Evolutionary conservation across 1,140 invertebrate genomes (phyloP).

Genomic region (Macrosteles quadrilineatus): DNA sequence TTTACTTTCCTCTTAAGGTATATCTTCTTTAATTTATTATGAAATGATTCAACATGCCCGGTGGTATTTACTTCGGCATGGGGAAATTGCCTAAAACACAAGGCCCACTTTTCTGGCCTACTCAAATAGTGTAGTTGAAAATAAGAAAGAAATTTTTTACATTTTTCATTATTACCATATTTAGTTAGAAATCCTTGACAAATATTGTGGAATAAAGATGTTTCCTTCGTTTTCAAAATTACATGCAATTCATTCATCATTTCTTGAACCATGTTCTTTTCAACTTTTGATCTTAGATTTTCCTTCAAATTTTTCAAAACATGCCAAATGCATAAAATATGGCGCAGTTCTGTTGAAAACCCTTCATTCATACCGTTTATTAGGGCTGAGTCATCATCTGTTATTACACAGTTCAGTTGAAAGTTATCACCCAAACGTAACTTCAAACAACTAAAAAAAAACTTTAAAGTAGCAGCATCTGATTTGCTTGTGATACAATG

Average conservation of each 20-base stretch:
- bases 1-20: neutral
- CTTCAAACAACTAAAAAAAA: neutral
- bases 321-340: slow-evolving; percentile 29
- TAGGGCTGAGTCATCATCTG: slow-evolving; percentile 26
- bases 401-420: slow-evolving; percentile 7
- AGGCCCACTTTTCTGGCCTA: neutral
- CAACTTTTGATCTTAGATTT: slow-evolving; percentile 24
- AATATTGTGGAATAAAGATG: neutral
- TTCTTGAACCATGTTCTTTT: neutral
- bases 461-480: neutral
- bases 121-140: neutral
- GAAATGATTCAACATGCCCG: neutral
- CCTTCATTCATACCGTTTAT: slow-evolving; percentile 27
- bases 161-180: neutral
- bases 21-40: too few species aligned
- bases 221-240: neutral
- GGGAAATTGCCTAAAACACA: neutral
- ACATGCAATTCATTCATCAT: neutral
- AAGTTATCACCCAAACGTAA: neutral
- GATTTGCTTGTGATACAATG: neutral
- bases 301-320: slow-evolving; percentile 22
- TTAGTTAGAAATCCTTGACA: neutral
- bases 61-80: neutral
- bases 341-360: slow-evolving; percentile 2
- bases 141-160: neutral